Percentiles rank a stretch among this genome's conserved stretches.
Conservation (phyloP, 2,888 invertebrate species). For the Cryptocephalus primarius region DNA sequence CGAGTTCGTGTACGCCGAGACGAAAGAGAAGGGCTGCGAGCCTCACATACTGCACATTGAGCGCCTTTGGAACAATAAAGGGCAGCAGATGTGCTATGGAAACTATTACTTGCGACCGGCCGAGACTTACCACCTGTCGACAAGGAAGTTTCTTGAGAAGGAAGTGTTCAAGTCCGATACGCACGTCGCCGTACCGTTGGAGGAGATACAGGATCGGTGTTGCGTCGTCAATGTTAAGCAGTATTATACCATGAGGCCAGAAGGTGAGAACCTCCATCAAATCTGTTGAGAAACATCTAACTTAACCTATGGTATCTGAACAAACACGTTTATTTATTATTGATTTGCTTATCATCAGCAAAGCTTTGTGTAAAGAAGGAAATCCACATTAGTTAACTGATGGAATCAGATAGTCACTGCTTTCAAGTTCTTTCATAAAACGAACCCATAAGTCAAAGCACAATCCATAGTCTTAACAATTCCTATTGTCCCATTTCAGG, state of each 20-base stretch:
- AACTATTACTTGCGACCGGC: constrained; percentile 84
- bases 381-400: too few species aligned
- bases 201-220: constrained; percentile 79
- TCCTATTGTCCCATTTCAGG: constrained; percentile 34
- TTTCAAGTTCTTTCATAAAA: too few species aligned
- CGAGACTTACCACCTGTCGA: constrained; percentile 92
- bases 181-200: constrained; percentile 72
- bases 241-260: constrained; percentile 82
- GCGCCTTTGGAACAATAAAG: constrained; percentile 73
- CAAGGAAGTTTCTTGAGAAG: constrained; percentile 89
- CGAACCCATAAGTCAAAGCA: too few species aligned
- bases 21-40: constrained; percentile 53
- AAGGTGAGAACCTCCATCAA: constrained; percentile 39
- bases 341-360: too few species aligned
- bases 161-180: constrained; percentile 94
- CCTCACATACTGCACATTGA: constrained; percentile 54
- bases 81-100: constrained; percentile 83
- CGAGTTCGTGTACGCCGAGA: constrained; percentile 85
- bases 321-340: too few species aligned
- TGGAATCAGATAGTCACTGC: too few species aligned
- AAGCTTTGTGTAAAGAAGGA: too few species aligned
- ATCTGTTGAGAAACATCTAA: too few species aligned
- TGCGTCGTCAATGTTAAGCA: constrained; percentile 91
- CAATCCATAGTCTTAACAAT: too few species aligned
- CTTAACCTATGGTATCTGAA: too few species aligned